Percentiles rank a stretch among this genome's conserved stretches.
phyloP scores from a whole-genome alignment of 2,113 vertebrate genomes.

The Eretmochelys imbricata region DNA sequence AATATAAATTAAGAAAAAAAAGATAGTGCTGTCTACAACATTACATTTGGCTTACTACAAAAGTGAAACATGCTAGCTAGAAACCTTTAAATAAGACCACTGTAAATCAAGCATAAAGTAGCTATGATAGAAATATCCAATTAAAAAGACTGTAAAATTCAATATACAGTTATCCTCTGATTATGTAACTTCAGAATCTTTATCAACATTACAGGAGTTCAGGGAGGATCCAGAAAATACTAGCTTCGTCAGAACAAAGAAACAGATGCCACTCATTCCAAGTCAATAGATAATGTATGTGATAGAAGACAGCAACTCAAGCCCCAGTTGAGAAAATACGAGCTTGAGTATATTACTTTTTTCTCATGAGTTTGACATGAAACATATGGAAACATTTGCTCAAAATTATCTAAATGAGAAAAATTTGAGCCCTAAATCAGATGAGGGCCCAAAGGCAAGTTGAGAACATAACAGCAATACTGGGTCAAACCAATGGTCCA shows the following conservation, averaged over 20 bases:
- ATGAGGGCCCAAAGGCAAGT: accelerated
- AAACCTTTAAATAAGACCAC: neutral
- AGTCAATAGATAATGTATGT: too few relatives aligned
- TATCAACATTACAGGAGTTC: neutral
- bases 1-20: neutral
- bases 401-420: neutral
- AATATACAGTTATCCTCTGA: neutral
- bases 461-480: too few relatives aligned
- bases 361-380: neutral
- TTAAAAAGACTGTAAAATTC: neutral
- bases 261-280: too few relatives aligned
- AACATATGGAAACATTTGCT: neutral
- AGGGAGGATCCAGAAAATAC: neutral
- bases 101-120: neutral
- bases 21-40: neutral
- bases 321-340: neutral
- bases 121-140: neutral
- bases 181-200: neutral
- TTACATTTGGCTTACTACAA: neutral
- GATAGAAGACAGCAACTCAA: neutral
- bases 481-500: neutral
- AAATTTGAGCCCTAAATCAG: neutral
- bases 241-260: too few relatives aligned
- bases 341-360: neutral
- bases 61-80: neutral